Percentiles rank a stretch among this genome's conserved stretches.
These are phyloP conservation scores for Chiloscyllium punctatum DNA, from an alignment of 2,797 vertebrate genomes.

Conservation along the genomic window DNA sequence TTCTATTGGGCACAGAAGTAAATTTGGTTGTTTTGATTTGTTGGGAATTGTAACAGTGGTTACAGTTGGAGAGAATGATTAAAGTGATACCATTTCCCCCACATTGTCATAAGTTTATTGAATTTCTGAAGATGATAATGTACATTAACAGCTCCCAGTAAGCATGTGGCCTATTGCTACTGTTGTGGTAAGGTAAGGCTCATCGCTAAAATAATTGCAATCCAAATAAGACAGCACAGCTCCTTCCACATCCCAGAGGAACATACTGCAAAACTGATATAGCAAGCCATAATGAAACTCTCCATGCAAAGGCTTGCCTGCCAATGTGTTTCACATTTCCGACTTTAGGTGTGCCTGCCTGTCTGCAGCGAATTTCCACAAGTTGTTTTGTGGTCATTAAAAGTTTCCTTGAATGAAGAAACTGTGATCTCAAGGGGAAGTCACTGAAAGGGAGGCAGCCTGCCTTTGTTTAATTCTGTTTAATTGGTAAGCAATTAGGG, in stretches of 20 bases:
- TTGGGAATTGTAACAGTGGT: not conserved
- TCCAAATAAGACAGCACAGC: not conserved
- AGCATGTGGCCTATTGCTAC: not conserved
- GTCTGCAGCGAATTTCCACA: conserved; percentile 4
- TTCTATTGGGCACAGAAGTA: not conserved
- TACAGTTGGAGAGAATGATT: not conserved
- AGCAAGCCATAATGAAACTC: not conserved
- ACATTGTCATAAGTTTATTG: not conserved
- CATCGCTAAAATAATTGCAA: not conserved
- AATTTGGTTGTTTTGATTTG: not conserved
- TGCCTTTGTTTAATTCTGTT: not conserved
- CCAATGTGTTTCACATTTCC: not conserved
- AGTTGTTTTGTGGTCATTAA: conserved; percentile 27
- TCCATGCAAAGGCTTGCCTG: not conserved
- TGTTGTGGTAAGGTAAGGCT: not conserved
- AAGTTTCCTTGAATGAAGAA: not conserved
- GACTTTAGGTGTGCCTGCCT: not conserved
- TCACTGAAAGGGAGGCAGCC: not conserved
- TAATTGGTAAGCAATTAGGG: not conserved
- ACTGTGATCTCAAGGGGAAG: not conserved
- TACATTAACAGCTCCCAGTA: no score
- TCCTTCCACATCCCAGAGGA: not conserved
- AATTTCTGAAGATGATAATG: not conserved
- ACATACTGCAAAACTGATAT: no score
- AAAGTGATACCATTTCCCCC: not conserved